A percentile compares a stretch with the other conserved stretches of the same genome.
Evolutionary conservation across 1,140 invertebrate genomes (phyloP).

Genomic region (Drosophila ananassae): DNA sequence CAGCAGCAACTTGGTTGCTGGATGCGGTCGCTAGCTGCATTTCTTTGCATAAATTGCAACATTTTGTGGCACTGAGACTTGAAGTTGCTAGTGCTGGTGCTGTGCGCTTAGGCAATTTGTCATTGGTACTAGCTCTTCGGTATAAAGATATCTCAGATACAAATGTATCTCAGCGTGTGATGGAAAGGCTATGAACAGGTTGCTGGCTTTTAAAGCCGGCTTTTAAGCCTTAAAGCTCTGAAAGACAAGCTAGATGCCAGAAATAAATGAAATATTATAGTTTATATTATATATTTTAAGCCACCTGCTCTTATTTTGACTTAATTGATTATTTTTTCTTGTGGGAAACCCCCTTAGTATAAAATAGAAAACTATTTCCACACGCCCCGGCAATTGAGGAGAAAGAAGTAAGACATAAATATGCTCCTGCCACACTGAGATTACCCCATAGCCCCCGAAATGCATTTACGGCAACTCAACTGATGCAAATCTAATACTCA

Average conservation of each 20-base stretch:
- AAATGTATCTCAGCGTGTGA: constrained; percentile 37
- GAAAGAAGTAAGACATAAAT: constrained; percentile 58
- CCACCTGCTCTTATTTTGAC: too few relatives aligned
- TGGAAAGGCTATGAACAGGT: constrained; percentile 21
- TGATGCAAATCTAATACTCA: constrained; percentile 80
- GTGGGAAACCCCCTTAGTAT: neutral
- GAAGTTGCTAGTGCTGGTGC: constrained; percentile 37
- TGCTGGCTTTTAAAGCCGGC: neutral
- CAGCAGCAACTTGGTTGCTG: constrained; percentile 16
- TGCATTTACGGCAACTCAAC: constrained; percentile 82
- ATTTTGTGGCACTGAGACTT: constrained; percentile 59
- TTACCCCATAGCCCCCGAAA: constrained; percentile 75
- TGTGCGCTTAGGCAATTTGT: constrained; percentile 74
- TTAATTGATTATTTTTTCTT: neutral
- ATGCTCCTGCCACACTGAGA: constrained; percentile 68
- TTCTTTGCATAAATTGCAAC: constrained; percentile 81
- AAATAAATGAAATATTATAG: too few relatives aligned
- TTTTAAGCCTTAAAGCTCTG: constrained; percentile 13
- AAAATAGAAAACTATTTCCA: constrained; percentile 42
- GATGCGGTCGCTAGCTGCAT: constrained; percentile 55
- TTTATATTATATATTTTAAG: too few relatives aligned
- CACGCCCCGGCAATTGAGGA: constrained; percentile 71
- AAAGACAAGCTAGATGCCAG: too few relatives aligned
- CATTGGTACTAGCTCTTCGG: constrained; percentile 53
- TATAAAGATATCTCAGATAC: constrained; percentile 57